phyloP scores from a whole-genome alignment of 2,113 vertebrate species.

The Tachysurus fulvidraco region DNA sequence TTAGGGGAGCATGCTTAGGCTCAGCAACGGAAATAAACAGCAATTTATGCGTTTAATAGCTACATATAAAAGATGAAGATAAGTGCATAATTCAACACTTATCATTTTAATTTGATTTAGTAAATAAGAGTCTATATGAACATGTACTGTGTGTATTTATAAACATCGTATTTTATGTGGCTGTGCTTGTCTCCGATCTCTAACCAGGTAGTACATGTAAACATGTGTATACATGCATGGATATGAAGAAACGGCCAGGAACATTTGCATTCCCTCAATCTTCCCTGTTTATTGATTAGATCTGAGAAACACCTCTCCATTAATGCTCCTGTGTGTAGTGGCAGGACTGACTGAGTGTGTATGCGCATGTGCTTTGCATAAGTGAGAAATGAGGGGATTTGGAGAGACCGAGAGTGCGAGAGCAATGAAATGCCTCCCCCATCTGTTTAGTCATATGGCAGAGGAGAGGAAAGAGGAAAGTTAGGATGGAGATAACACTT shows the following conservation, averaged over 20 bases:
- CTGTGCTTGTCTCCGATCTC: neutral
- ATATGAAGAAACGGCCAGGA: neutral
- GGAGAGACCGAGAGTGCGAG: neutral
- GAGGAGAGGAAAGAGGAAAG: slow-evolving; percentile 30
- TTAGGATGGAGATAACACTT: slow-evolving; percentile 20
- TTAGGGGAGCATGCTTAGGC: neutral
- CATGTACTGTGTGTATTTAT: neutral
- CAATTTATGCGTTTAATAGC: neutral
- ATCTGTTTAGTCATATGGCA: slow-evolving; percentile 56
- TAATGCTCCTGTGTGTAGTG: slow-evolving; percentile 14
- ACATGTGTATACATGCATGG: neutral
- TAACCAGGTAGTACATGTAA: neutral
- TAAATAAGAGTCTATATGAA: neutral
- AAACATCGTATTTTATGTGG: neutral
- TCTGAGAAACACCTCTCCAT: slow-evolving; percentile 32
- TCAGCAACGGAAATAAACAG: neutral
- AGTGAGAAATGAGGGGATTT: slow-evolving; percentile 24
- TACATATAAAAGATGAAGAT: neutral
- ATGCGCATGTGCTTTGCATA: neutral
- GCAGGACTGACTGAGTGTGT: neutral
- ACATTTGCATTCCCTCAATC: slow-evolving; percentile 5
- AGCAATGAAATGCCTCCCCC: slow-evolving; percentile 39
- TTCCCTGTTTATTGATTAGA: slow-evolving; percentile 24
- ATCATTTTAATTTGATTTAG: neutral
- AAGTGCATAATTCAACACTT: neutral